phyloP scores from a whole-genome alignment of 35 echinoderm and acorn worm genomes.

The Heliocidaris tuberculata region DNA sequence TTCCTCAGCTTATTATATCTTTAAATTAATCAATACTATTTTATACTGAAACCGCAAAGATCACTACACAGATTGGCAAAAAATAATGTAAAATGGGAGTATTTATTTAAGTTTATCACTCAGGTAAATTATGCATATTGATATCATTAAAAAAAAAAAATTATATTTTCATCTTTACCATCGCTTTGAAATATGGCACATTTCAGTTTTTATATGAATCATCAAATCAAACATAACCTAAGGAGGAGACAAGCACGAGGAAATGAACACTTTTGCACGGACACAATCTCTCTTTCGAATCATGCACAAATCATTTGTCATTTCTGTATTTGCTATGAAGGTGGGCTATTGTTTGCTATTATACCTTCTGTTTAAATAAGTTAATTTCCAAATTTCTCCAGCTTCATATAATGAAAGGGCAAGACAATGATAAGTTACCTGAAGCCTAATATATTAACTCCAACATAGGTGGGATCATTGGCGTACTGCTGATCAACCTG shows the following conservation, averaged over 20 bases:
- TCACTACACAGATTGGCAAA: too few relatives aligned
- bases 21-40: too few relatives aligned
- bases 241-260: neutral
- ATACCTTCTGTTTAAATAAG: neutral
- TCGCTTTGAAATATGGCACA: too few relatives aligned
- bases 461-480: neutral
- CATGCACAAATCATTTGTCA: too few relatives aligned
- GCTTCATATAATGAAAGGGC: neutral
- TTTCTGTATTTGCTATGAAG: neutral
- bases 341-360: neutral
- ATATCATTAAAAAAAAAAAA: too few relatives aligned
- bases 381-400: neutral
- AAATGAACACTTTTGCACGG: neutral
- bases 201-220: too few relatives aligned
- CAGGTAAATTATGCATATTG: too few relatives aligned
- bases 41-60: too few relatives aligned
- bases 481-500: neutral
- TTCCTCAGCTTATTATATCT: too few relatives aligned
- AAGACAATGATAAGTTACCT: neutral
- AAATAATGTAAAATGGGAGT: too few relatives aligned
- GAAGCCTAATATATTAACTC: neutral
- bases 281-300: neutral
- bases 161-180: too few relatives aligned
- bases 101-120: too few relatives aligned
- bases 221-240: neutral